A percentile compares a stretch with the other conserved stretches of the same genome.
Conservation (phyloP, 1,140 invertebrate genomes). For the Papilio xuthus region DNA sequence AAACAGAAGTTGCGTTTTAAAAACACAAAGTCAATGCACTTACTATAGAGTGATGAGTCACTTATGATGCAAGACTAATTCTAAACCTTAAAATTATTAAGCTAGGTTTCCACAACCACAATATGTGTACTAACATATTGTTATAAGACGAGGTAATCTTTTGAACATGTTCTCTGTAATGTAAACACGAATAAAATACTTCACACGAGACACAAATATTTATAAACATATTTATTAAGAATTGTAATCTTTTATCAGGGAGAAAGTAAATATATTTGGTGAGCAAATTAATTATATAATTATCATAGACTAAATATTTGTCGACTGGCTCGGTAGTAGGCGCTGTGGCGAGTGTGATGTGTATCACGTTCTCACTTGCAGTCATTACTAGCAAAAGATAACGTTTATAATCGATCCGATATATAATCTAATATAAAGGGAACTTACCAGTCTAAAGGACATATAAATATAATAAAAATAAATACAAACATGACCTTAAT, state of each 20-base stretch:
- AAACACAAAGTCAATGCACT: background rate
- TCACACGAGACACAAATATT: background rate
- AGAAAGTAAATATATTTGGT: slow-evolving; percentile 22
- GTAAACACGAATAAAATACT: background rate
- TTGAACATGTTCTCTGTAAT: too few relatives aligned
- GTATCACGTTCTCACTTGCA: slow-evolving; percentile 50
- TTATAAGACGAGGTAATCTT: background rate
- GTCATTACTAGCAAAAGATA: slow-evolving; percentile 59
- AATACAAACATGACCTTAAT: slow-evolving; percentile 19
- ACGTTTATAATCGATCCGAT: slow-evolving; percentile 48
- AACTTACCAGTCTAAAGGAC: background rate
- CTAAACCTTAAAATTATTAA: background rate
- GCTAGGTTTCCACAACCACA: background rate
- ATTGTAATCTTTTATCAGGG: background rate
- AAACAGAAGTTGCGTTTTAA: background rate
- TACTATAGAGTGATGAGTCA: background rate
- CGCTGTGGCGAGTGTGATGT: slow-evolving; percentile 49
- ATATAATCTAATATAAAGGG: slow-evolving; percentile 6
- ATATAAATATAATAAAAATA: background rate
- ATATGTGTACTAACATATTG: background rate
- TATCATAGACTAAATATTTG: slow-evolving; percentile 14
- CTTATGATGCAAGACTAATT: background rate
- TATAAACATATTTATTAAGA: background rate
- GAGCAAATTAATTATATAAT: slow-evolving; percentile 27
- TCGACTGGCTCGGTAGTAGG: slow-evolving; percentile 16